Evolutionary conservation across 2,797 vertebrate genomes (phyloP).

Genomic region (Phaenicophaeus curvirostris): DNA sequence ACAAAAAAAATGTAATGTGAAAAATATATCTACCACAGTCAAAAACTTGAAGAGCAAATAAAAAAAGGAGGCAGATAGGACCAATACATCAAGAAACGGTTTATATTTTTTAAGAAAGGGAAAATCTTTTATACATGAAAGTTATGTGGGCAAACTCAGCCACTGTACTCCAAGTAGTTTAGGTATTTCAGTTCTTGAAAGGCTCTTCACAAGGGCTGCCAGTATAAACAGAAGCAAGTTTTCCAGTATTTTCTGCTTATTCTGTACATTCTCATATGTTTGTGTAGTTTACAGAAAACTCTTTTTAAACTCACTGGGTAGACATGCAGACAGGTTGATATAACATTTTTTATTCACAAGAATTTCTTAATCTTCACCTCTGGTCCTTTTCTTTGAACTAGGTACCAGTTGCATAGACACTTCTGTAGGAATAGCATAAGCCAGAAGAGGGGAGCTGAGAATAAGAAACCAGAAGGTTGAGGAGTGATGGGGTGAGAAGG

Average conservation of each 20-base stretch:
- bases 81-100: neutral
- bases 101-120: neutral
- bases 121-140: neutral
- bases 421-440: neutral
- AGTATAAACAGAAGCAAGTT: neutral
- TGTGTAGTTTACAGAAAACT: neutral
- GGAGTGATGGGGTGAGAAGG: neutral
- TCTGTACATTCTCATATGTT: neutral
- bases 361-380: neutral
- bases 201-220: neutral
- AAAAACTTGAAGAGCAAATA: neutral
- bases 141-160: neutral
- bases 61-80: neutral
- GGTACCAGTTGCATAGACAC: neutral
- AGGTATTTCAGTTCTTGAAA: neutral
- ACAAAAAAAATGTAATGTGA: fast-evolving
- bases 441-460: neutral
- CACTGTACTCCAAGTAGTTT: neutral
- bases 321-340: neutral
- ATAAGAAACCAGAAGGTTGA: neutral
- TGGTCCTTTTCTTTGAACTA: neutral
- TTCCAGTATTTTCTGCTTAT: neutral
- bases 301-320: neutral
- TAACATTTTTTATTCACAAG: neutral
- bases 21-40: neutral